Evolutionary conservation across 2,113 vertebrate genomes (phyloP), one percentile per base, ranked within the genome.

Genomic region (Dasyprocta punctata): DNA sequence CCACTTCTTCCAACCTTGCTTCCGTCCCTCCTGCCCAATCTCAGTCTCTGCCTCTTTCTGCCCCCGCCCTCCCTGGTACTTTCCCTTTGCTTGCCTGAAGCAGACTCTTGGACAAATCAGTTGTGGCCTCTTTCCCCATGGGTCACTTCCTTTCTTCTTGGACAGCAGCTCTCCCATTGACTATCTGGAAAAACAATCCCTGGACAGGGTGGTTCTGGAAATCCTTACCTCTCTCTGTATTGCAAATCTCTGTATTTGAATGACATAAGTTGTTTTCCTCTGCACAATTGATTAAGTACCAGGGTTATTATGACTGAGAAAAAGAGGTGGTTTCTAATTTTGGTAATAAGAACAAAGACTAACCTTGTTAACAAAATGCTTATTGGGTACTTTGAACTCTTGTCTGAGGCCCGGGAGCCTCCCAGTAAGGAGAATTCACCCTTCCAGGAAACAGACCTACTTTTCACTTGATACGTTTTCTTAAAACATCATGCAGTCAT

Each of bases 141-240:
- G 77, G 94, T 98, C 86, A 96, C 97, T 97, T 98, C 96, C 97
- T 61, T 75, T 91, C 97, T 58, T 75, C 91, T 82, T 85, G 97
- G 97, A 97, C 89, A 97, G 97, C 97, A 98, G 97, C 97, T 93
- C 78, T 95, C 93, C 96, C 91, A 85, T 97, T 73, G 14, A 84
- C 78, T 87, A 4, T 97, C 86, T 88, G 77, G 96, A 88, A 80
- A 94, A 83, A 56, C 9, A 95, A 54, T 98, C 87, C 95, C 28
- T 80, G 58, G 0, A 0, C 41, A 44, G 89, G 82, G 38, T n/a
- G 58, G 89, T 83, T 84, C 97, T 41, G n/a, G 54, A 86, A 96
- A 96, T 67, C 73, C 4, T 3, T 47, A 36, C 44, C 80, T 97
- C 69, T 98, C 84, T 95, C 2, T 84, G 1, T 41, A 41, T 20